These are phyloP conservation scores for Margaritifera margaritifera DNA, from an alignment of 2,888 invertebrate genomes.

Conservation along the genomic window DNA sequence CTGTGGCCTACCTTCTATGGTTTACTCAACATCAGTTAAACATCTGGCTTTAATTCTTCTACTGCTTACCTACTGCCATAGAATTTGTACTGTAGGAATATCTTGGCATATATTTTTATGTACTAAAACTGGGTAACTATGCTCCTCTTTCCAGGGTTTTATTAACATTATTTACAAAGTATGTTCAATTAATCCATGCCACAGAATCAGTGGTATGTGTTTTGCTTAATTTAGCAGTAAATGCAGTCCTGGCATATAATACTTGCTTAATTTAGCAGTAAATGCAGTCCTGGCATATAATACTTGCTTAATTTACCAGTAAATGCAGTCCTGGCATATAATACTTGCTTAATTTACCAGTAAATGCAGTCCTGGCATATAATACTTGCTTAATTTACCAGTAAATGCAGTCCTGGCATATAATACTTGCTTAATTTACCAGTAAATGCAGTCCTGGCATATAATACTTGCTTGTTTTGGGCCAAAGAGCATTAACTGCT, in stretches of 20 bases:
- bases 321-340: neutral
- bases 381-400: conserved; percentile 74
- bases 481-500: conserved; percentile 97
- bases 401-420: neutral
- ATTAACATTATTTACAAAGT: no score
- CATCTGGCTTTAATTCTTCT: no score
- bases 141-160: no score
- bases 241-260: neutral
- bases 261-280: conserved; percentile 74
- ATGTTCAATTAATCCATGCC: no score
- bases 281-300: neutral
- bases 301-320: conserved; percentile 74
- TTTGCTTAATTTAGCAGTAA: neutral
- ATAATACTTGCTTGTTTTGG: conserved; percentile 82
- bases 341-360: conserved; percentile 74
- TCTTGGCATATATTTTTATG: no score
- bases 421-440: conserved; percentile 1
- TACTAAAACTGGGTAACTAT: no score
- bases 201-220: no score
- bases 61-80: no score
- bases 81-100: no score
- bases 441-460: neutral
- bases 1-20: no score
- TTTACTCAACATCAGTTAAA: no score
- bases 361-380: neutral